Evolutionary conservation across 2,113 vertebrate genomes (phyloP), one percentile per base, ranked within the genome.

Genomic region (Hassar affinis): DNA sequence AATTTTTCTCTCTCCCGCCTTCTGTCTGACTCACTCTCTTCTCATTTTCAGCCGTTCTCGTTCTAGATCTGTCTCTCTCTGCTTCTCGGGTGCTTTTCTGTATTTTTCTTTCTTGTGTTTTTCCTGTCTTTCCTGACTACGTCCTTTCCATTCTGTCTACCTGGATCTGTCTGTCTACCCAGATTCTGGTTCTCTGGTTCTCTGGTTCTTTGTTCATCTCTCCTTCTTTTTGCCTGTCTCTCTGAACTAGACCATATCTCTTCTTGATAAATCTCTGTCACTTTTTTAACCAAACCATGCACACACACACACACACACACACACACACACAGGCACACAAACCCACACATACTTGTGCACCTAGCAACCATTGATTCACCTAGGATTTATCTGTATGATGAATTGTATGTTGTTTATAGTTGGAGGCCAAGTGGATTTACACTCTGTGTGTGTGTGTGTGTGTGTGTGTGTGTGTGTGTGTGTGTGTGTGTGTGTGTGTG

Each of bases 291-390:
- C 59, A 49, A 18, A 57, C 17, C 47, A 52, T 47, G 52, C 45
- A 57, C 57, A 79, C 77, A 79, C 56, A 64, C 78, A 80, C 76
- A 84, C 54, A 82, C 59, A 66, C n/a, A 45, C 52, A 78, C 78
- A 33, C 75, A 52, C 72, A 75, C 45, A 57, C 57, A 79, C 77
- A 79, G 56, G 62, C 78, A 80, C 76, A 84, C 54, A 82, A 69
- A 66, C n/a, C 52, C 52, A 78, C 78, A 33, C 75, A 78, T 78
- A 54, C 80, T 57, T 76, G 77, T 78, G 82, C 86, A 80, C 82
- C 76, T 88, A 85, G 86, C 84, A 86, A 81, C 87, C 77, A 87
- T 47, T 85, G 87, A 86, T 80, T 84, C 51, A 78, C 52, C 49
- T 77, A 66, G 27, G 74, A 79, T 85, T 77, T 86, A 49, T 62